phyloP scores from a whole-genome alignment of 2,888 invertebrate species.

The Crocallis elinguaria region DNA sequence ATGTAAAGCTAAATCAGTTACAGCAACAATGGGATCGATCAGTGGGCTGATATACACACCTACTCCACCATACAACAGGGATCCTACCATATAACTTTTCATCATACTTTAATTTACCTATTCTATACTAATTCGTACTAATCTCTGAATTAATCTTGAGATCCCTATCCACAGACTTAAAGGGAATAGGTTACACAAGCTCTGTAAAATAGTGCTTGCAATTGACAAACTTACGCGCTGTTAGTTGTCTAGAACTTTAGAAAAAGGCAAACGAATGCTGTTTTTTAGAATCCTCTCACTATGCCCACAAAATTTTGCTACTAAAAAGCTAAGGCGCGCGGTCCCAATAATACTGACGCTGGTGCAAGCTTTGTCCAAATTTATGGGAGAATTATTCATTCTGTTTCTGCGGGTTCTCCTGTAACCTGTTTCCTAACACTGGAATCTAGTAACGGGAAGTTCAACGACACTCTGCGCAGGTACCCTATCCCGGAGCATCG shows the following conservation, averaged over 20 bases:
- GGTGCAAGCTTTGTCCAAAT: neutral
- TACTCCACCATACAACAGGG: conserved; percentile 32
- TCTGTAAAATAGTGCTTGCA: no score
- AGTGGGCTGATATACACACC: conserved; percentile 37
- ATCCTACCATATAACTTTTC: conserved; percentile 37
- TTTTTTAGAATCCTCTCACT: conserved; percentile 12
- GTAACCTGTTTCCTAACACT: no score
- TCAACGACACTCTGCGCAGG: no score
- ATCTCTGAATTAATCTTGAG: conserved; percentile 26
- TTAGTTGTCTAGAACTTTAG: conserved; percentile 36
- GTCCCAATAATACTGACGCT: conserved; percentile 43
- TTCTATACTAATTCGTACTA: conserved; percentile 33
- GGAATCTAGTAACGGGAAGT: no score
- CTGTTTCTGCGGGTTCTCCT: no score
- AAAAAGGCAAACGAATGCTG: conserved; percentile 31
- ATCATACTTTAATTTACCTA: conserved; percentile 16
- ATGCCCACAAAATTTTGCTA: conserved; percentile 35
- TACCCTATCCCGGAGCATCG: no score
- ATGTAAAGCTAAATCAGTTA: conserved; percentile 34
- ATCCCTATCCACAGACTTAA: conserved; percentile 15
- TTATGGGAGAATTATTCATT: no score
- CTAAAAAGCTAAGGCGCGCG: conserved; percentile 62
- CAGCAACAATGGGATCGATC: conserved; percentile 50
- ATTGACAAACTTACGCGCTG: no score
- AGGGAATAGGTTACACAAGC: no score